Conservation (phyloP, 2,888 invertebrate species). For the Himalopsyche tibetana region DNA sequence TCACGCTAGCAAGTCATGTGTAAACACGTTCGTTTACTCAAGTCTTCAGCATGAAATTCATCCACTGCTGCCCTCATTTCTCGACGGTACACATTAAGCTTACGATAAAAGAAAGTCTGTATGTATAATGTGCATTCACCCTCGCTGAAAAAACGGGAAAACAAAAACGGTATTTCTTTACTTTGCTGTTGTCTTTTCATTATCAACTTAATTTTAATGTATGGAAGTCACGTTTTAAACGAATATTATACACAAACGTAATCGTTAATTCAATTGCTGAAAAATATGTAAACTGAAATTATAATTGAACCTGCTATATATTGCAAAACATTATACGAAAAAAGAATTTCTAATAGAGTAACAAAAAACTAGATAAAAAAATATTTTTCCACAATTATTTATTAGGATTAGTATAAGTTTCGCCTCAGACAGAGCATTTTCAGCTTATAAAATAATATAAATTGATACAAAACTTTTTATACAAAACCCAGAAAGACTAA, state of each 20-base stretch:
- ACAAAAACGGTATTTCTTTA: background rate
- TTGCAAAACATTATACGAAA: background rate
- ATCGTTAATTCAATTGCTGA: background rate
- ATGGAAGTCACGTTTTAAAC: background rate
- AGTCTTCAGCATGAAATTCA: conserved; percentile 23
- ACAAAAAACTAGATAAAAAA: too few relatives aligned
- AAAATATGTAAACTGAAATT: background rate
- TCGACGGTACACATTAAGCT: background rate
- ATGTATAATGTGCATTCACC: conserved; percentile 4
- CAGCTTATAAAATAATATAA: too few relatives aligned
- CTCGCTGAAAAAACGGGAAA: background rate
- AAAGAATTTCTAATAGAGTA: too few relatives aligned
- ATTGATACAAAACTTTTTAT: too few relatives aligned
- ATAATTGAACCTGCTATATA: background rate
- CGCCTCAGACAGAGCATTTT: too few relatives aligned
- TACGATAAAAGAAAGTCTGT: background rate
- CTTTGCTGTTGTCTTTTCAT: conserved; percentile 23
- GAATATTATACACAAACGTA: background rate
- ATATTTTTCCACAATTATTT: too few relatives aligned
- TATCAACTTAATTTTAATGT: background rate
- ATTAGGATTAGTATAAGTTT: too few relatives aligned
- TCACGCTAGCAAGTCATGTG: background rate
- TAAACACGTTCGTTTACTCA: conserved; percentile 11
- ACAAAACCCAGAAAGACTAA: too few relatives aligned
- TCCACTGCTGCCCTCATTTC: conserved; percentile 19